A percentile compares a stretch with the other conserved stretches of the same genome.
Evolutionary conservation across 2,888 invertebrate species (phyloP).

Genomic region (Drosophila picticornis): DNA sequence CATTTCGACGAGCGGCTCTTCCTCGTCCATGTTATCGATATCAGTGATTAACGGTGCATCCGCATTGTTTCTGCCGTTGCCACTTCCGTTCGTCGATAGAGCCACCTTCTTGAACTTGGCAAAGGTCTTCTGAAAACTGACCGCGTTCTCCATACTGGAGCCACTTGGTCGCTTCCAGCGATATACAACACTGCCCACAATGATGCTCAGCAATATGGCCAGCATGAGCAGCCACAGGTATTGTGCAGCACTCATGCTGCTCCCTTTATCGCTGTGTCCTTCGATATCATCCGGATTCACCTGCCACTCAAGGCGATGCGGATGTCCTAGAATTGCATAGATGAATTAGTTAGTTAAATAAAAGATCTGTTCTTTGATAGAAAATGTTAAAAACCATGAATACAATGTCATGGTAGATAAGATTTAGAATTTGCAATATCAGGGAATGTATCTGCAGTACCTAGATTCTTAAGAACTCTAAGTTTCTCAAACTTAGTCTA

Average conservation of each 20-base stretch:
- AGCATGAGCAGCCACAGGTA: slow-evolving; percentile 46
- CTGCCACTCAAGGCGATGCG: slow-evolving; percentile 36
- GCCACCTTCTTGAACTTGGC: slow-evolving; percentile 29
- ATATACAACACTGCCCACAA: slow-evolving; percentile 37
- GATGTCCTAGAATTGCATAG: not conserved
- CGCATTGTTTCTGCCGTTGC: not conserved
- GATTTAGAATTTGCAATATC: not conserved
- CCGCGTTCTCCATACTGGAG: slow-evolving; percentile 42
- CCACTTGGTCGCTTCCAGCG: slow-evolving; percentile 32
- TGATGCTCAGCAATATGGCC: slow-evolving; percentile 36
- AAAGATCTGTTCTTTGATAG: not conserved
- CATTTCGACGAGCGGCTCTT: slow-evolving; percentile 49
- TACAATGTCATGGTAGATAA: not conserved
- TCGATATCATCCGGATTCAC: slow-evolving; percentile 43
- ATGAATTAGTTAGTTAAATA: too few species aligned
- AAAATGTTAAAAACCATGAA: not conserved
- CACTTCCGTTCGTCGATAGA: not conserved
- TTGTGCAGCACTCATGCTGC: slow-evolving; percentile 25
- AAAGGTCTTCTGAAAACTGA: slow-evolving; percentile 43
- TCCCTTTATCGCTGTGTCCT: slow-evolving; percentile 28
- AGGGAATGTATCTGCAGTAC: too few species aligned
- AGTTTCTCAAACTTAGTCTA: not conserved
- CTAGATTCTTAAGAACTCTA: not conserved
- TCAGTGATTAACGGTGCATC: slow-evolving; percentile 29
- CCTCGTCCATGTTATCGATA: slow-evolving; percentile 22